These are phyloP conservation scores for Rhagophthalmus giganteus DNA, from an alignment of 2,888 invertebrate species.

Conservation along the genomic window DNA sequence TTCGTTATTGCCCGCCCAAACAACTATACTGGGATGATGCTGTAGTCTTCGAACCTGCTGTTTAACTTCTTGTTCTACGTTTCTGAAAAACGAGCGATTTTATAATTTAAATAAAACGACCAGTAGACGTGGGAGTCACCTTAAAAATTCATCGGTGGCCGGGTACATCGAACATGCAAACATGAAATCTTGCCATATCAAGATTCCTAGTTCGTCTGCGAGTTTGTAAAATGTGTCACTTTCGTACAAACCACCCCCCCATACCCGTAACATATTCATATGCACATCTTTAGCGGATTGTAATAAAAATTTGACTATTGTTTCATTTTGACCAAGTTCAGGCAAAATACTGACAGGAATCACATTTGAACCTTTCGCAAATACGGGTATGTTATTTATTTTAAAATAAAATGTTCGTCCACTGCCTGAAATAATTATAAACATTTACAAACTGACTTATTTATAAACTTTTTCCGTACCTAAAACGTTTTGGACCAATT, in stretches of 20 bases:
- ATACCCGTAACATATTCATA: conserved; percentile 94
- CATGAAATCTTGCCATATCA: conserved; percentile 98
- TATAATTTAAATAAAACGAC: background rate
- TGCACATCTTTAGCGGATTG: conserved; percentile 72
- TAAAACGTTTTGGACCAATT: conserved; percentile 75
- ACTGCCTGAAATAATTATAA: conserved; percentile 32
- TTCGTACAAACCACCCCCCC: conserved; percentile 98
- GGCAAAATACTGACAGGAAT: conserved; percentile 87
- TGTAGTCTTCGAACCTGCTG: conserved; percentile 78
- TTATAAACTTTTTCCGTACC: conserved; percentile 38
- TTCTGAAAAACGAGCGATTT: conserved; percentile 52
- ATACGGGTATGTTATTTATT: conserved; percentile 80
- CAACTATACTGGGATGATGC: conserved; percentile 81
- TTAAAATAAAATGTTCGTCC: conserved; percentile 85
- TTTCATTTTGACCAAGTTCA: conserved; percentile 65
- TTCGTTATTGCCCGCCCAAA: conserved; percentile 97
- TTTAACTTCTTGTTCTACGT: conserved; percentile 72
- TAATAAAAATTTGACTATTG: conserved; percentile 66
- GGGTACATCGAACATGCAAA: conserved; percentile 97
- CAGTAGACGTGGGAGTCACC: conserved; percentile 49
- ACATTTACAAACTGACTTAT: conserved; percentile 1
- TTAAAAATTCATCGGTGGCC: conserved; percentile 68
- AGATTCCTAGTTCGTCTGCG: conserved; percentile 85
- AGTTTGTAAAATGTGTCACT: conserved; percentile 84
- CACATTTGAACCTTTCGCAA: conserved; percentile 94